Evolutionary conservation across 1,140 invertebrate species (phyloP), one percentile per base, ranked within the genome.

Genomic region (Galleria mellonella): DNA sequence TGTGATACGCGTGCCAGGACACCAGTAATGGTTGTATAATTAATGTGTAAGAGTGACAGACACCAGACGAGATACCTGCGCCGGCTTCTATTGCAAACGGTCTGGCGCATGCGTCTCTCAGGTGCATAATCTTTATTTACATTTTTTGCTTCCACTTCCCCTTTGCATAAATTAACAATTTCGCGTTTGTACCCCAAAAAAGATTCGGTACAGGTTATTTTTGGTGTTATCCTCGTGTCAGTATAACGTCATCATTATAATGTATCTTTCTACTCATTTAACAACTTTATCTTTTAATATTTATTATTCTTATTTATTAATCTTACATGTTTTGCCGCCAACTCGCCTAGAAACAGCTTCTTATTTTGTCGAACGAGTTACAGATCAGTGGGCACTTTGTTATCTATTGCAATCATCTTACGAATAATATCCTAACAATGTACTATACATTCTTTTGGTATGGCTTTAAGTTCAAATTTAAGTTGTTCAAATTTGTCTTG

Each of bases 61-160:
- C n/a, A n/a, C n/a, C n/a, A n/a, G n/a, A n/a, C 58, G 47, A 57
- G 62, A 64, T 74, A 72, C 72, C 69, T 73, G 76, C 65, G 66
- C 59, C 39, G 39, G 57, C 57, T 50, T 53, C 75, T 72, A 69
- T 71, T 62, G 72, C 68, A 62, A 68, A 66, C 65, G 70, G 63
- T n/a, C n/a, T 60, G 71, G 65, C 68, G 68, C 69, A 67, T 67
- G 73, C 70, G 58, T 32, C 59, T 51, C 51, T 81, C 72, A 83
- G 76, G 76, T 84, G 81, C 66, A 75, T 82, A 77, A 81, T 74
- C 81, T 82, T 79, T 82, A 73, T 84, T 82, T 77, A 64, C 55
- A 60, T 64, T 77, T 79, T 82, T 78, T 66, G 70, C 71, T 62
- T 57, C 65, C 47, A 64, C 76, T 84, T 84, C 77, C 81, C 77